Evolutionary conservation across 2,113 vertebrate species (phyloP).

Genomic region (Cyphomyrus plagiostoma): DNA sequence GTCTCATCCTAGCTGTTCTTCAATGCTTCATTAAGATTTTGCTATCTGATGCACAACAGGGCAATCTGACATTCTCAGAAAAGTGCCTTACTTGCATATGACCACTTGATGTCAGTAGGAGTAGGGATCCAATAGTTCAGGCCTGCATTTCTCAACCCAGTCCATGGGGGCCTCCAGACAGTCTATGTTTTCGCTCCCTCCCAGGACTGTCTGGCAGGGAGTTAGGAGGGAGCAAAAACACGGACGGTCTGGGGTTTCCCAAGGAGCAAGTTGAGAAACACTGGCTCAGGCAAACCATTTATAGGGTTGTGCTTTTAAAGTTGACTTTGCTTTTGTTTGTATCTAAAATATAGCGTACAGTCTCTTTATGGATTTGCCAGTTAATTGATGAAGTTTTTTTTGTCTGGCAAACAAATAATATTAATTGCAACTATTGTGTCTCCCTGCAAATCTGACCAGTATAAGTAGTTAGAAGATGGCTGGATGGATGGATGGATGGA

Average conservation of each 20-base stretch:
- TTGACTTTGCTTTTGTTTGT: neutral
- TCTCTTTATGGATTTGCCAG: neutral
- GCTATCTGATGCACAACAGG: neutral
- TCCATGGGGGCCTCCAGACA: neutral
- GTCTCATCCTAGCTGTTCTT: neutral
- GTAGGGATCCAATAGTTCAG: neutral
- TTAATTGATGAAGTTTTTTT: neutral
- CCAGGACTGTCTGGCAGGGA: neutral
- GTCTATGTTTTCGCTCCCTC: neutral
- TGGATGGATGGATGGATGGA: too few species aligned
- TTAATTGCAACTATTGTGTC: neutral
- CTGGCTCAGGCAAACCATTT: neutral
- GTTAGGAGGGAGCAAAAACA: neutral
- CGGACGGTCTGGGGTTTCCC: neutral
- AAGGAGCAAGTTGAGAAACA: neutral
- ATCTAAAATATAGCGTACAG: neutral
- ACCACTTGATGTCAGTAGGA: slow-evolving; percentile 58
- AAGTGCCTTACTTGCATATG: slow-evolving; percentile 15
- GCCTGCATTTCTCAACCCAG: neutral
- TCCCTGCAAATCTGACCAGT: neutral
- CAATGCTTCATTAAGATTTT: neutral
- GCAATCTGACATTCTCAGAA: neutral
- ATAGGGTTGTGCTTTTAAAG: neutral
- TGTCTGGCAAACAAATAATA: neutral
- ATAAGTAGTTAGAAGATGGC: neutral